Conservation (phyloP, 2,888 invertebrate genomes). For the Cheiracanthium punctorium region DNA sequence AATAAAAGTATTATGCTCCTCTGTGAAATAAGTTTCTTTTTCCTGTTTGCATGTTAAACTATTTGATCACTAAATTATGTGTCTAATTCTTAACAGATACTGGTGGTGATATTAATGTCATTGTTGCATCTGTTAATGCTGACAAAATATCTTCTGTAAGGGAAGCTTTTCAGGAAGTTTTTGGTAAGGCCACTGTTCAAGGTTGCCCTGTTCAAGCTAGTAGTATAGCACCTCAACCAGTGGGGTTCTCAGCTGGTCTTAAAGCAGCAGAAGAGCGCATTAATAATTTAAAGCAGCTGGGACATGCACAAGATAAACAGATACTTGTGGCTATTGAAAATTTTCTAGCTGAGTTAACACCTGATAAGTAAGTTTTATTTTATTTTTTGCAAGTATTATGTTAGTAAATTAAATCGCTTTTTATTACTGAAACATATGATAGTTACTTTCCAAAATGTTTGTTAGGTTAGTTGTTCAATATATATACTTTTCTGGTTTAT, state of each 20-base stretch:
- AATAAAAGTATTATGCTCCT: no score
- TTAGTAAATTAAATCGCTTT: no score
- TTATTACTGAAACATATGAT: no score
- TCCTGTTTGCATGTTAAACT: no score
- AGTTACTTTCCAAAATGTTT: no score
- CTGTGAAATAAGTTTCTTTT: no score
- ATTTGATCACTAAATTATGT: no score
- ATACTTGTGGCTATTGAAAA: conserved; percentile 86
- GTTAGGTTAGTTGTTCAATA: no score
- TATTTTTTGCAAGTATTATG: no score
- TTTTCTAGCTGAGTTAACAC: conserved; percentile 82
- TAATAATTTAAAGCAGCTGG: conserved; percentile 79
- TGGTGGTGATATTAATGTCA: conserved; percentile 85
- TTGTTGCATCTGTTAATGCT: conserved; percentile 87
- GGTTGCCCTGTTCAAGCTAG: conserved; percentile 81
- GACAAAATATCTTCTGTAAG: conserved; percentile 85
- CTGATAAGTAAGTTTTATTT: conserved; percentile 77
- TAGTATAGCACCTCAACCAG: conserved; percentile 84
- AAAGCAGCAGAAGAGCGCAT: conserved; percentile 86
- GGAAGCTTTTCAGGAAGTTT: conserved; percentile 87
- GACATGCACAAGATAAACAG: conserved; percentile 80
- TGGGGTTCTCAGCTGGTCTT: conserved; percentile 86
- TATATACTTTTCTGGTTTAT: no score
- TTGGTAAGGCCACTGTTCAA: conserved; percentile 86
- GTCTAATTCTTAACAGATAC: conserved; percentile 80